Percentiles rank a stretch among this genome's conserved stretches.
phyloP scores from a whole-genome alignment of 2,113 vertebrate species.

The Salvelinus namaycush region DNA sequence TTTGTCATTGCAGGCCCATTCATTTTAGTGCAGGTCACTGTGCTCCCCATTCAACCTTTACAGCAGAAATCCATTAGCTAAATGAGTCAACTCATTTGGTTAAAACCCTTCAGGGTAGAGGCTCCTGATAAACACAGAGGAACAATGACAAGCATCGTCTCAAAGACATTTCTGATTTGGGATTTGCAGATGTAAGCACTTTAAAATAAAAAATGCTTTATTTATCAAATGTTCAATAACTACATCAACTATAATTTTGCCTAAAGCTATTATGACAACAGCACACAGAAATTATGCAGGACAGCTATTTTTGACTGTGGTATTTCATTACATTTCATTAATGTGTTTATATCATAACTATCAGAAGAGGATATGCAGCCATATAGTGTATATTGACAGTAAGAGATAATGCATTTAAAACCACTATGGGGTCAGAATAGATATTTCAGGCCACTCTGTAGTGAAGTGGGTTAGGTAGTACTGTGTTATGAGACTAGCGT shows the following conservation, averaged over 20 bases:
- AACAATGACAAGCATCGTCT: not conserved
- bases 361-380: no score
- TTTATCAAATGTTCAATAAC: not conserved
- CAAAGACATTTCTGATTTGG: not conserved
- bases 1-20: not conserved
- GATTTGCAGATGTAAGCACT: not conserved
- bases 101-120: not conserved
- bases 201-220: not conserved
- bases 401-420: no score
- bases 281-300: no score
- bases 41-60: not conserved
- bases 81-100: not conserved
- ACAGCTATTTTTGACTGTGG: no score
- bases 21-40: not conserved
- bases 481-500: no score
- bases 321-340: no score
- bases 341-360: no score
- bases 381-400: not conserved
- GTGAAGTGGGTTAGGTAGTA: no score
- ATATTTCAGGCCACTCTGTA: no score
- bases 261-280: no score
- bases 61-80: slow-evolving; percentile 1
- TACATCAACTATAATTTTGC: no score
- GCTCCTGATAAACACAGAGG: not conserved
- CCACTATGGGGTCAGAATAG: no score